Percentiles rank a stretch among this genome's conserved stretches.
These are phyloP conservation scores for Ephialtes manifestator DNA, from an alignment of 2,888 invertebrate genomes.

Conservation along the genomic window DNA sequence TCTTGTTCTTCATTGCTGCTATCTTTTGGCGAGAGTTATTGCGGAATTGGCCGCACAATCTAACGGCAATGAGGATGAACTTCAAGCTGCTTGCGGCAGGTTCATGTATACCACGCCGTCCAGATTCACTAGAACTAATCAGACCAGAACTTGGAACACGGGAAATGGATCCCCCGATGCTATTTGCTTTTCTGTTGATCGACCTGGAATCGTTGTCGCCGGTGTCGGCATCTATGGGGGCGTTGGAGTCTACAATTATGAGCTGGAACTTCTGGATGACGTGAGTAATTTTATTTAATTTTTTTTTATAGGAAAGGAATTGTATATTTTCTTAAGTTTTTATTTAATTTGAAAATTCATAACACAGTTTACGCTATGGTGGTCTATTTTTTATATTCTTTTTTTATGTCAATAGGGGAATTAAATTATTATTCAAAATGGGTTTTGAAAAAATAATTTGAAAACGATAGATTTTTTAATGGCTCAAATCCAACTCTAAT, in stretches of 20 bases:
- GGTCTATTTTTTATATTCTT: too few relatives aligned
- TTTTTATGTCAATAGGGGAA: too few relatives aligned
- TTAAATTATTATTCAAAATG: too few relatives aligned
- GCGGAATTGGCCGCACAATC: constrained; percentile 95
- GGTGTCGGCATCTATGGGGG: constrained; percentile 97
- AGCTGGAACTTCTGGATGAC: constrained; percentile 95
- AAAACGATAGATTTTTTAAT: too few relatives aligned
- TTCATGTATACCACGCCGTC: constrained; percentile 95
- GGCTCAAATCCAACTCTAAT: too few relatives aligned
- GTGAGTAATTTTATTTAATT: constrained; percentile 85
- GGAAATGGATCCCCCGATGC: constrained; percentile 99
- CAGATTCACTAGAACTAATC: constrained; percentile 96
- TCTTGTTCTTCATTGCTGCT: constrained; percentile 91
- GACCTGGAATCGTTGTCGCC: constrained; percentile 94
- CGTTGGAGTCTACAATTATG: constrained; percentile 95
- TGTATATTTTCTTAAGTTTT: too few relatives aligned
- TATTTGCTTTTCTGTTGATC: constrained; percentile 97
- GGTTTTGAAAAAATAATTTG: too few relatives aligned
- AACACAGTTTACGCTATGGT: background rate
- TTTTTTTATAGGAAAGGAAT: background rate
- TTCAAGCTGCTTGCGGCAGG: constrained; percentile 91
- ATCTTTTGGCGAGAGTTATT: constrained; percentile 93
- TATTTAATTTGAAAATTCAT: background rate
- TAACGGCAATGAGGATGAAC: constrained; percentile 92
- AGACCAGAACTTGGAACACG: constrained; percentile 97